Conservation (phyloP, 2,797 vertebrate genomes). For the Myotis daubentonii region DNA sequence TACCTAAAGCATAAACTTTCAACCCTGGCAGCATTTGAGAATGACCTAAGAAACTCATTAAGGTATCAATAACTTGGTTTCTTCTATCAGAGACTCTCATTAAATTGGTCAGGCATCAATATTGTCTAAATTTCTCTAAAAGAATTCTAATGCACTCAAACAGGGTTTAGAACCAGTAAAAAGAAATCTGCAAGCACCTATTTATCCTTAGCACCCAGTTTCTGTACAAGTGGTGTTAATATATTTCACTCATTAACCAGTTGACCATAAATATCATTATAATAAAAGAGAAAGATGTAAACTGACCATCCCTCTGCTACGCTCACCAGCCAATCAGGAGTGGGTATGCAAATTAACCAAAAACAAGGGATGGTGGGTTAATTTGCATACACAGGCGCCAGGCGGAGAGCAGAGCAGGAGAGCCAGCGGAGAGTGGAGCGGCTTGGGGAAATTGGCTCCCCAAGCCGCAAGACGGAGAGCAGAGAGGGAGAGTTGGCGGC, state of each 20-base stretch:
- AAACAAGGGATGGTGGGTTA: no score
- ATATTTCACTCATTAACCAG: conserved; percentile 57
- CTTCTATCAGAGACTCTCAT: conserved; percentile 18
- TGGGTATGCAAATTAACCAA: no score
- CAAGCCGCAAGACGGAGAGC: no score
- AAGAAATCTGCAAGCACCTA: neutral
- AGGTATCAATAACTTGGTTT: conserved; percentile 1
- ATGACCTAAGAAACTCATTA: neutral
- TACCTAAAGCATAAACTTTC: neutral
- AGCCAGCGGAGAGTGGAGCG: no score
- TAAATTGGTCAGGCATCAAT: neutral
- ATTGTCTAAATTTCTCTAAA: neutral
- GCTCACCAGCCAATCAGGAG: no score
- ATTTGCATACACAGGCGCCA: no score
- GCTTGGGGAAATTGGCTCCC: no score
- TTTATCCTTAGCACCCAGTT: neutral
- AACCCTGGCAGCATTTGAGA: neutral
- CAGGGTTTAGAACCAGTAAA: neutral
- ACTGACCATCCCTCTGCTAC: no score
- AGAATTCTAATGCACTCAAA: neutral
- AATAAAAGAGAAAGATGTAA: no score
- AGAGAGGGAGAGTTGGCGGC: no score
- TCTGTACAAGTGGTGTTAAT: conserved; percentile 22
- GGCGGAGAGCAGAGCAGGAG: no score
- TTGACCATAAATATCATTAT: neutral